Evolutionary conservation across 2,888 invertebrate genomes (phyloP).

Genomic region (Lasioglossum calceatum): DNA sequence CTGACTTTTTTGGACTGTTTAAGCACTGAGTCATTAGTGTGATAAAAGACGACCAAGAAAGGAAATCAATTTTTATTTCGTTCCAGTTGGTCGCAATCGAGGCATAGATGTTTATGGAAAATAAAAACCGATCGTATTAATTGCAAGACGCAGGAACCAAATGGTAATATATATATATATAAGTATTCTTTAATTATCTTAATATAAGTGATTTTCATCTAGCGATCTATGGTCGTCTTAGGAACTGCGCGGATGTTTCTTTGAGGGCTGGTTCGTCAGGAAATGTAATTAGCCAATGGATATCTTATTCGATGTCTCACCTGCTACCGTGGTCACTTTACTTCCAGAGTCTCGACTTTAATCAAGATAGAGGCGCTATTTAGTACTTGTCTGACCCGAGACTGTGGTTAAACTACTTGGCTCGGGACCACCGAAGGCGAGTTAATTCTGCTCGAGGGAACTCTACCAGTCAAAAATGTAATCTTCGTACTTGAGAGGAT

Average conservation of each 20-base stretch:
- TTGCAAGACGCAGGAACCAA: no score
- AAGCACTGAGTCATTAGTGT: neutral
- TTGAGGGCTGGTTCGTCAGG: neutral
- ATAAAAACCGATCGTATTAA: no score
- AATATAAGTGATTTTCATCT: neutral
- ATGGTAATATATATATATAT: no score
- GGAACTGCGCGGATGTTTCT: neutral
- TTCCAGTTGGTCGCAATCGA: neutral
- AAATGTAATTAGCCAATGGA: neutral
- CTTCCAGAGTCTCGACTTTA: neutral
- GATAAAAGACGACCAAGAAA: neutral
- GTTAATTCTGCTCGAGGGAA: neutral
- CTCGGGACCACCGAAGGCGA: neutral
- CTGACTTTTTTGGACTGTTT: neutral
- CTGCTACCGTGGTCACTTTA: neutral
- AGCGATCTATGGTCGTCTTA: neutral
- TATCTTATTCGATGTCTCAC: neutral
- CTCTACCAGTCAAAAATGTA: neutral
- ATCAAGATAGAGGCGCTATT: slow-evolving; percentile 5
- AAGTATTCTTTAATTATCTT: no score
- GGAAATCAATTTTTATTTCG: neutral
- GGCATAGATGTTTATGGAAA: neutral
- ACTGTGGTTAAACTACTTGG: neutral
- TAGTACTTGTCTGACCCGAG: neutral
- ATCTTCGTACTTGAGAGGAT: neutral